Conservation (phyloP, 2,113 vertebrate genomes). For the Tinamus guttatus region DNA sequence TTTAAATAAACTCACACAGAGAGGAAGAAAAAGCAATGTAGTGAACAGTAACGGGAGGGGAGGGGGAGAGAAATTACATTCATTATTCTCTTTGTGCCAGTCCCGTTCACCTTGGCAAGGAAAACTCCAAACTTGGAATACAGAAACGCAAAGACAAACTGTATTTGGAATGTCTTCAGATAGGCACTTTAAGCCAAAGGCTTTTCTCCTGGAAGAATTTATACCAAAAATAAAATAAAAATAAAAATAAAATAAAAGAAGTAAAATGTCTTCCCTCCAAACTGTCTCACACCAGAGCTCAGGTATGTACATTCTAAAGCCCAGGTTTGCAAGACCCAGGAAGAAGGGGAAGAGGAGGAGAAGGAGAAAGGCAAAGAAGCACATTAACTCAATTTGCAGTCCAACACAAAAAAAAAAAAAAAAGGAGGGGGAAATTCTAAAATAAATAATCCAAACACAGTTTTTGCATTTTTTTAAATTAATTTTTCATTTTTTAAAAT, state of each 20-base stretch:
- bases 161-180: constrained; percentile 95
- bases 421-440: constrained; percentile 81
- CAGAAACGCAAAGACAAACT: constrained; percentile 84
- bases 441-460: constrained; percentile 99
- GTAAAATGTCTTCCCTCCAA: constrained; percentile 79
- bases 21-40: constrained; percentile 88
- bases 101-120: constrained; percentile 85
- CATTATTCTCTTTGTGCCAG: constrained; percentile 94
- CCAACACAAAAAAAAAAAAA: constrained; percentile 85
- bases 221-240: constrained; percentile 76
- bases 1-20: constrained; percentile 97
- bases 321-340: constrained; percentile 74
- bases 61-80: constrained; percentile 88
- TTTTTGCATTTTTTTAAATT: constrained; percentile 98
- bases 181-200: constrained; percentile 88
- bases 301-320: constrained; percentile 84
- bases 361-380: constrained; percentile 74
- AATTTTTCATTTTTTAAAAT: constrained; percentile 97
- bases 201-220: constrained; percentile 76
- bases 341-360: constrained; percentile 66
- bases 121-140: constrained; percentile 86
- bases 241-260: constrained; percentile 74
- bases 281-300: constrained; percentile 75
- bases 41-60: constrained; percentile 85
- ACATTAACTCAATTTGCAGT: constrained; percentile 94